Percentiles rank a stretch among this genome's conserved stretches.
These are phyloP conservation scores for Tupiocoris notatus DNA, from an alignment of 2,888 invertebrate species.

Conservation along the genomic window DNA sequence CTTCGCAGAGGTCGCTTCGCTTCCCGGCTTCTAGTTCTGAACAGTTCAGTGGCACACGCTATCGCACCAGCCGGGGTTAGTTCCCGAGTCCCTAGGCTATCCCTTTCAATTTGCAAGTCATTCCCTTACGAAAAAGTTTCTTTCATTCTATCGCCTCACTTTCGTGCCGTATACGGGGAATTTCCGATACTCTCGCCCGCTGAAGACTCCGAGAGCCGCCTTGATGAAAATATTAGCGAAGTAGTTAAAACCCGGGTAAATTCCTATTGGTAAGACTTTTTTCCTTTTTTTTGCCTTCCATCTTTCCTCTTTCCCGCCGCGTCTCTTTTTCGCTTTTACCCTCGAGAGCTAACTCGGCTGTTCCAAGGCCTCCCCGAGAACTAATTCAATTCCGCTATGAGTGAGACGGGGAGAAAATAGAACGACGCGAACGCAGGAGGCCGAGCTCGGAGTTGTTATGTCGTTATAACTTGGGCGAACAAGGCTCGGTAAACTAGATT, in stretches of 20 bases:
- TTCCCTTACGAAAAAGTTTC: conserved; percentile 22
- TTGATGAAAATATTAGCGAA: conserved; percentile 35
- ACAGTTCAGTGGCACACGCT: background rate
- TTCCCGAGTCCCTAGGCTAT: conserved; percentile 7
- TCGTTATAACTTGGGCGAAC: too few relatives aligned
- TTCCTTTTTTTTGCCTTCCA: background rate
- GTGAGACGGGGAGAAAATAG: background rate
- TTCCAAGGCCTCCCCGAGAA: background rate
- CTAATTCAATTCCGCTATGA: background rate
- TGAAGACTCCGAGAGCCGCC: background rate
- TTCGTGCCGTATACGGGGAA: background rate
- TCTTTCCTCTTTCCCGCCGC: background rate
- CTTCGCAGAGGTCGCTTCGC: background rate
- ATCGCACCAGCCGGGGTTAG: too few relatives aligned
- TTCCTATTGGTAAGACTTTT: conserved; percentile 14
- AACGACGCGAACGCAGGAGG: background rate
- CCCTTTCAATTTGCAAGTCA: conserved; percentile 31
- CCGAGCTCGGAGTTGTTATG: background rate
- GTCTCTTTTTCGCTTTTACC: background rate
- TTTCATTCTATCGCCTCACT: background rate
- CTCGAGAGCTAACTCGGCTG: background rate
- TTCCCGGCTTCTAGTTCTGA: background rate
- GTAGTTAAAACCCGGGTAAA: conserved; percentile 19
- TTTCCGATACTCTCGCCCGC: background rate
- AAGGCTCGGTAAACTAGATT: too few relatives aligned